Evolutionary conservation across 2,113 vertebrate species (phyloP).

Genomic region (Panthera tigris): DNA sequence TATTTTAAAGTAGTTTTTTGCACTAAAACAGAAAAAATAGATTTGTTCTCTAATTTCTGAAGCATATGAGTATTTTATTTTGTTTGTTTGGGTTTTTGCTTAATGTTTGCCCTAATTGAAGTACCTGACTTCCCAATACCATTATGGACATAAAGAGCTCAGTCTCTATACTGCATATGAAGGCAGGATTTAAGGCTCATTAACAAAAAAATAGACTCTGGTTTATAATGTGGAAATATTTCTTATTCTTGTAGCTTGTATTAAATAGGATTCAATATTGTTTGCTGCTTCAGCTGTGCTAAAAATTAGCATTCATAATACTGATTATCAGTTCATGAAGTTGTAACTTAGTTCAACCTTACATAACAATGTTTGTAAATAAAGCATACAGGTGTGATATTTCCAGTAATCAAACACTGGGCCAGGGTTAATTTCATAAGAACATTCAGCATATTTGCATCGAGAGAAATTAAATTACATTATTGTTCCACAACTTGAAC

Average conservation of each 20-base stretch:
- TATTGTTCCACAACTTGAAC: not conserved
- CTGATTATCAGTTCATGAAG: not conserved
- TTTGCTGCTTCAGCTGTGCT: not conserved
- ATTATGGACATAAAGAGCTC: not conserved
- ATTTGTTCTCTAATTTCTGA: not conserved
- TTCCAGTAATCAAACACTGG: not conserved
- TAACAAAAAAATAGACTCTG: not conserved
- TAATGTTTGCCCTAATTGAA: not conserved
- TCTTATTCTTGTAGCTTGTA: not conserved
- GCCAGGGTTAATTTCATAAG: not conserved
- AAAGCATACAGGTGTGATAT: not conserved
- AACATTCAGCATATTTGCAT: not conserved
- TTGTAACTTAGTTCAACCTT: not conserved
- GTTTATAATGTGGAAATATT: not conserved
- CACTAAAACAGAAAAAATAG: not conserved
- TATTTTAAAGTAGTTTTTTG: not conserved
- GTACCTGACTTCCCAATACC: not conserved
- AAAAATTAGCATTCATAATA: not conserved
- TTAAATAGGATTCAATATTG: not conserved
- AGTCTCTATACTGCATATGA: not conserved
- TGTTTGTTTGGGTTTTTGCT: not conserved
- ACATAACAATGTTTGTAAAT: not conserved
- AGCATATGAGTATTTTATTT: not conserved
- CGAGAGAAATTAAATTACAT: not conserved
- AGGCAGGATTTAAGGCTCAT: not conserved